Conservation (phyloP, 1,140 invertebrate genomes). For the Bombus pyrosoma region DNA sequence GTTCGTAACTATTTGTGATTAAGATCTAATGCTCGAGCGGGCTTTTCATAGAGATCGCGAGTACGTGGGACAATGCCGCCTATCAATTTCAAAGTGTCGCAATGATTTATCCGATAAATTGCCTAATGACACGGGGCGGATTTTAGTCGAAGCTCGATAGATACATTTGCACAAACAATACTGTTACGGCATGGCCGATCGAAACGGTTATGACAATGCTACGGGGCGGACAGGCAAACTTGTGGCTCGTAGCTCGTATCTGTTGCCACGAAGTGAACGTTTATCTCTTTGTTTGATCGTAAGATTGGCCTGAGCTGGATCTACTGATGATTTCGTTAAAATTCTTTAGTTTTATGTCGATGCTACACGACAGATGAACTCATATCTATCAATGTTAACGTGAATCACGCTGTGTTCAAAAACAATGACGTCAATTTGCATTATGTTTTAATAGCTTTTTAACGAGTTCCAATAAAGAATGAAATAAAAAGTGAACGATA, state of each 20-base stretch:
- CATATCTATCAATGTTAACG: neutral
- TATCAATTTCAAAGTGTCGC: conserved; percentile 62
- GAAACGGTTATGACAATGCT: conserved; percentile 26
- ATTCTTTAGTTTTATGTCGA: neutral
- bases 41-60: conserved; percentile 1
- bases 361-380: neutral
- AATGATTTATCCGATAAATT: conserved; percentile 68
- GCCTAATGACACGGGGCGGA: conserved; percentile 56
- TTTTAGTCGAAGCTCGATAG: conserved; percentile 30
- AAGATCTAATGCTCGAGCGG: neutral
- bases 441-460: neutral
- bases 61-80: conserved; percentile 31
- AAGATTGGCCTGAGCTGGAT: neutral
- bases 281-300: neutral
- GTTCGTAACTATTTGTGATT: neutral
- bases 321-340: neutral
- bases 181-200: neutral
- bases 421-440: neutral
- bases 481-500: neutral
- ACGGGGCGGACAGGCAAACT: conserved; percentile 9
- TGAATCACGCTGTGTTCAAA: neutral
- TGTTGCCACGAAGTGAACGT: neutral
- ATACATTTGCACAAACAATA: conserved; percentile 48
- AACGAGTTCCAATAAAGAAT: neutral
- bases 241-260: neutral